Percentiles rank a stretch among this genome's conserved stretches.
phyloP scores from a whole-genome alignment of 2,888 invertebrate species.

The Lasius fuliginosus region DNA sequence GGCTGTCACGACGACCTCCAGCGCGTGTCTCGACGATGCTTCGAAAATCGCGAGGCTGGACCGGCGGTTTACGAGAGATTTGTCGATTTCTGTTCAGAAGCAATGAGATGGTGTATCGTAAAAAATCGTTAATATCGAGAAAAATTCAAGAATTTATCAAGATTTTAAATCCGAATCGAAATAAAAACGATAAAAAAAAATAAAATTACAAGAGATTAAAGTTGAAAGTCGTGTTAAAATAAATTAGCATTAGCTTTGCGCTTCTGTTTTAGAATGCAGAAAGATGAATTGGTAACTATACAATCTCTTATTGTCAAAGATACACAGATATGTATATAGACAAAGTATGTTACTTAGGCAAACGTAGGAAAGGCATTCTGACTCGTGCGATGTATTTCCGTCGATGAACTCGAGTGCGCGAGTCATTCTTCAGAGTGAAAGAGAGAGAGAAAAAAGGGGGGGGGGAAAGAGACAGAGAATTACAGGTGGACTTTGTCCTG shows the following conservation, averaged over 20 bases:
- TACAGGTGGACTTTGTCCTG: conserved; percentile 70
- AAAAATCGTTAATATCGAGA: neutral
- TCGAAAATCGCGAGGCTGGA: conserved; percentile 25
- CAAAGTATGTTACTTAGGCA: conserved; percentile 47
- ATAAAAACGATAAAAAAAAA: neutral
- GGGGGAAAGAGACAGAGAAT: conserved; percentile 17
- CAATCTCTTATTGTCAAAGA: conserved; percentile 41
- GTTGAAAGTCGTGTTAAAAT: no score
- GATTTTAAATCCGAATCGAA: neutral
- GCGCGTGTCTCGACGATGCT: neutral
- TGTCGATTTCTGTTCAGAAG: neutral
- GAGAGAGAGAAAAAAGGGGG: conserved; percentile 55
- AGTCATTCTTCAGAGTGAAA: conserved; percentile 61
- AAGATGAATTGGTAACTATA: neutral
- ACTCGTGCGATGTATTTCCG: conserved; percentile 74
- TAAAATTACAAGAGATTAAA: neutral
- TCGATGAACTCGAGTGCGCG: conserved; percentile 78
- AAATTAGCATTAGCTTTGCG: neutral
- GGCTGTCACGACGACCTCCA: conserved; percentile 35
- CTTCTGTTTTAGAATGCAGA: neutral
- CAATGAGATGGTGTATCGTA: neutral
- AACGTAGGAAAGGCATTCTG: conserved; percentile 50
- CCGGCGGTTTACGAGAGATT: neutral
- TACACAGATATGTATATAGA: conserved; percentile 39
- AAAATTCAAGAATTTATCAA: neutral